Conservation (phyloP, 2,113 vertebrate genomes). For the Prochilodus magdalenae region DNA sequence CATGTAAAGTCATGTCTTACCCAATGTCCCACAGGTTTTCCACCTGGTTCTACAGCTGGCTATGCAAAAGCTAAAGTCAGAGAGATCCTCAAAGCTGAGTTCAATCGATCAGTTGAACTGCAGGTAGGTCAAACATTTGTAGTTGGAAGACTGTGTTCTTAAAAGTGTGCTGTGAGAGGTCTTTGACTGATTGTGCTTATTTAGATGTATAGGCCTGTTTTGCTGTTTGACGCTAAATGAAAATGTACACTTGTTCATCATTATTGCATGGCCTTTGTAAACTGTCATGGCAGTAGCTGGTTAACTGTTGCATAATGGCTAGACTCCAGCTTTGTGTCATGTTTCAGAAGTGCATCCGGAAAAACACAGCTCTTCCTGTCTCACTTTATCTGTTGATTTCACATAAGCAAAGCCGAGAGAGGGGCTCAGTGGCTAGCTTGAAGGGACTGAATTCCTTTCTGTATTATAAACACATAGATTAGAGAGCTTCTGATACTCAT, state of each 20-base stretch:
- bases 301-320: slow-evolving; percentile 19
- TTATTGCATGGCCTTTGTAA: neutral
- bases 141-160: slow-evolving; percentile 31
- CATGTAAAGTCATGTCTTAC: neutral
- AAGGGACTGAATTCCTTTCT: neutral
- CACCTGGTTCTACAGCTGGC: slow-evolving; percentile 80
- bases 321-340: slow-evolving; percentile 20
- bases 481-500: neutral
- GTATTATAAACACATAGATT: slow-evolving; percentile 24
- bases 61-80: slow-evolving; percentile 86
- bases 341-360: slow-evolving; percentile 36
- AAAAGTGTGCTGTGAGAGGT: neutral
- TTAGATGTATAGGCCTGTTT: too few relatives aligned
- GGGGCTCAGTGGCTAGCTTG: neutral
- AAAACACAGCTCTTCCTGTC: slow-evolving; percentile 49
- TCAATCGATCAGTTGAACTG: slow-evolving; percentile 88
- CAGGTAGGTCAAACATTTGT: slow-evolving; percentile 80
- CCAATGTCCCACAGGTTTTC: slow-evolving; percentile 78
- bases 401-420: slow-evolving; percentile 53
- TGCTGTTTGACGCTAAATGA: neutral
- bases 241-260: neutral
- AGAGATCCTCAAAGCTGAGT: slow-evolving; percentile 85
- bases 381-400: slow-evolving; percentile 55
- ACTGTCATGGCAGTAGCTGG: neutral
- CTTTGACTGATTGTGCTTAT: too few relatives aligned